Evolutionary conservation across 64 coral and sea anemone species (phyloP), one percentile per base, ranked within the genome.

Genomic region (Stylophora pistillata): DNA sequence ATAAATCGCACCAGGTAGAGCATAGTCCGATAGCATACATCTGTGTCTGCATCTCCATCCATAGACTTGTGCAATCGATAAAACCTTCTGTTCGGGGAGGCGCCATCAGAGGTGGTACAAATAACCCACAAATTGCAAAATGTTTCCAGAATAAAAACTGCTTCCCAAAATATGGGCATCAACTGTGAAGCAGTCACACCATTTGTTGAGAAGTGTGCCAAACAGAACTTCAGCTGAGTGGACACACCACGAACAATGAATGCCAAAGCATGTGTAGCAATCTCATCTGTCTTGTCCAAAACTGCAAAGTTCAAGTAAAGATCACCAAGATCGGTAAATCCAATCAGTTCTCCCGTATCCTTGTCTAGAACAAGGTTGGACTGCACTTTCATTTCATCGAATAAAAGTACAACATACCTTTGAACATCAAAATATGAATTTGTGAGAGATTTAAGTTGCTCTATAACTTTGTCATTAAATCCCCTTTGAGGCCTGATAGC

Each of bases 301-400:
- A 72, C 70, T 72, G 70, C 70, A 72, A 72, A 72, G 70, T 72
- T 32, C 70, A 72, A 72, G 25, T 30, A n/a, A 72, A 72, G 70
- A 72, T 72, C 70, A 72, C 18, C 58, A 61, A 61, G 58, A 61
- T 61, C 58, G 18, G 58, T 61, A 61, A 61, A 61, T 61, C 58
- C 58, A 10, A 61, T 61, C 58, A 61, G 58, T 61, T 61, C 58
- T 61, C 58, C 58, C 58, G 58, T 61, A 61, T n/a, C n/a, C n/a
- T n/a, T n/a, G n/a, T n/a, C n/a, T n/a, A 69, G 64, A 69, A 86
- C 63, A 86, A 86, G 84, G 47, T 86, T 73, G 33, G 82, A 60
- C 82, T 30, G 21, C 13, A 85, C 34, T 69, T 85, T 85, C 82
- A 85, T 85, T 69, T 85, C 82, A 0, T 85, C 82, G 30, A 85